Conservation (phyloP, 2,797 vertebrate genomes). For the Centropyge bicolor region DNA sequence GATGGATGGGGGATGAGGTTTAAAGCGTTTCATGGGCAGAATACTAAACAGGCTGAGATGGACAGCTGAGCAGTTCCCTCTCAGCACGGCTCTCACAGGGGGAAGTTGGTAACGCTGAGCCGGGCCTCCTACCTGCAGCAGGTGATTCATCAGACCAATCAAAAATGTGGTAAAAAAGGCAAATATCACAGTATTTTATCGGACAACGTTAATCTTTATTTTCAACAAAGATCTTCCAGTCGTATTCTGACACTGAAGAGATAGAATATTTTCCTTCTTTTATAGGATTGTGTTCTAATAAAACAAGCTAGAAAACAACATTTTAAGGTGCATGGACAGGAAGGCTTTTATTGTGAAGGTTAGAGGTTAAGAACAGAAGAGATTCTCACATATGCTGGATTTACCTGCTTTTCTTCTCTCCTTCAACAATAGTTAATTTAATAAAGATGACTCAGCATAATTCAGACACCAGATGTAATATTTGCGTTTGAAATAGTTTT, state of each 20-base stretch:
- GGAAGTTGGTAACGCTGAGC: conserved; percentile 28
- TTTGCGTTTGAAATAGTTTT: no score
- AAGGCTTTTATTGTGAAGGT: neutral
- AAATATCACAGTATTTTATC: neutral
- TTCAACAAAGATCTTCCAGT: neutral
- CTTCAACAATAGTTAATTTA: neutral
- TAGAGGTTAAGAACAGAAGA: neutral
- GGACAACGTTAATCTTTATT: neutral
- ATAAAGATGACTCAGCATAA: no score
- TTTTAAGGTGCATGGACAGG: neutral
- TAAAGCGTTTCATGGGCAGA: conserved; percentile 93
- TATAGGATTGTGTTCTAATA: neutral
- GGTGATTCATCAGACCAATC: neutral
- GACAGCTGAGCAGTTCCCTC: conserved; percentile 70
- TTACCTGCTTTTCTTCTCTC: neutral
- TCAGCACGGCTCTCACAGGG: conserved; percentile 37
- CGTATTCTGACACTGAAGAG: neutral
- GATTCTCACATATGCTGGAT: no score
- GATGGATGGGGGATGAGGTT: conserved; percentile 87
- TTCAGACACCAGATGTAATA: no score
- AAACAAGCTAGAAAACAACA: neutral
- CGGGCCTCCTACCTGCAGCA: neutral
- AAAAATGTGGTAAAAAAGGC: neutral
- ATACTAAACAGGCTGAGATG: conserved; percentile 91
- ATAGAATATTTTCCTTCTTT: neutral